A percentile compares a stretch with the other conserved stretches of the same genome.
Conservation (phyloP, 2,888 invertebrate species). For the Chirona hameri region DNA sequence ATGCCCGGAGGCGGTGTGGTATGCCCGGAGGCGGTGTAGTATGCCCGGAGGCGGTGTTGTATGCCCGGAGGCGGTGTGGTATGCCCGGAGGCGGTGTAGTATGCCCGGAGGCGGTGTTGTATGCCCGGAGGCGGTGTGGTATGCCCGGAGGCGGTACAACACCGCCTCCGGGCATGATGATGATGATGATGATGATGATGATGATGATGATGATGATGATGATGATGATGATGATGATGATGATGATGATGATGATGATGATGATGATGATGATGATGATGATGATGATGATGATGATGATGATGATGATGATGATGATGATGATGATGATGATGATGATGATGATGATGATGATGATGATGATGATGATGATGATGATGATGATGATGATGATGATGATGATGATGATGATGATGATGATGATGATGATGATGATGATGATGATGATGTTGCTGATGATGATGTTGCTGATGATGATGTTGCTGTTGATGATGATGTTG, state of each 20-base stretch:
- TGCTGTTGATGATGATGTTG: too few species aligned
- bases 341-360: slow-evolving; percentile 40
- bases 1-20: too few species aligned
- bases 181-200: slow-evolving; percentile 39
- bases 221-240: slow-evolving; percentile 38
- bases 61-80: too few species aligned
- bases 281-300: slow-evolving; percentile 40
- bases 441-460: too few species aligned
- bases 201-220: slow-evolving; percentile 38
- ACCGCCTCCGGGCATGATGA: slow-evolving; percentile 38
- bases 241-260: slow-evolving; percentile 39
- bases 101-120: too few species aligned
- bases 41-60: too few species aligned
- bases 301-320: slow-evolving; percentile 40
- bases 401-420: slow-evolving; percentile 40
- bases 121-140: too few species aligned
- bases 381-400: slow-evolving; percentile 40
- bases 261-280: slow-evolving; percentile 40
- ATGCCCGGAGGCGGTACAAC: too few species aligned
- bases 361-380: slow-evolving; percentile 40
- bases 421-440: too few species aligned
- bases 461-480: too few species aligned
- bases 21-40: too few species aligned
- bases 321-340: slow-evolving; percentile 40
- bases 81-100: too few species aligned